phyloP scores from a whole-genome alignment of 1,140 invertebrate species.

The Sitobion miscanthi region DNA sequence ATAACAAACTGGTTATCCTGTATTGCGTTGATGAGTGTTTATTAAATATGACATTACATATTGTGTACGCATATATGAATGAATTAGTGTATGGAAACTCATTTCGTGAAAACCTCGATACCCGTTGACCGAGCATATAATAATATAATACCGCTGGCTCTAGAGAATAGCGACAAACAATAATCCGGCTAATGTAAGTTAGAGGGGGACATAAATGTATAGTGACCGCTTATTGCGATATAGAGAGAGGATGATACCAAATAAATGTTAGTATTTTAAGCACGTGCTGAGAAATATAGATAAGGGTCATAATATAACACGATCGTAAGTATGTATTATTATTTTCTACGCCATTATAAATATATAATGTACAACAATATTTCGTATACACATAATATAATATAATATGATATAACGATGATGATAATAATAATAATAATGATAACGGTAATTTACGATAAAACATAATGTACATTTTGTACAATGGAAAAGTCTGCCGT shows the following conservation, averaged over 20 bases:
- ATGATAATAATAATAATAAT: not conserved
- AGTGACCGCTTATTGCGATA: not conserved
- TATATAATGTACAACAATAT: not conserved
- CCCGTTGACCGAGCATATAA: not conserved
- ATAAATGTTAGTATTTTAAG: not conserved
- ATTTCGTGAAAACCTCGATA: not conserved
- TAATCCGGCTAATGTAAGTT: not conserved
- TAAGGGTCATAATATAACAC: not conserved
- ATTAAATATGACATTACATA: not conserved
- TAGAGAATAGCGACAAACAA: not conserved
- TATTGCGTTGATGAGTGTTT: not conserved
- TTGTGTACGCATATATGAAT: not conserved
- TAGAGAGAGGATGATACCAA: not conserved
- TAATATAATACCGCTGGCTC: not conserved
- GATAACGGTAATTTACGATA: not conserved
- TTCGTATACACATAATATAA: not conserved
- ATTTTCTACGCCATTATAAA: not conserved
- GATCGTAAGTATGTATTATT: not conserved
- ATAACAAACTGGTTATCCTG: not conserved
- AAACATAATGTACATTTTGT: not conserved
- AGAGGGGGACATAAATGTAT: not conserved
- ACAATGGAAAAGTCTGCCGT: not conserved
- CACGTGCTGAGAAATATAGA: not conserved
- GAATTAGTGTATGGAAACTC: not conserved
- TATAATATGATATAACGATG: not conserved